Conservation (phyloP, 2,888 invertebrate species). For the Cenopis cana region DNA sequence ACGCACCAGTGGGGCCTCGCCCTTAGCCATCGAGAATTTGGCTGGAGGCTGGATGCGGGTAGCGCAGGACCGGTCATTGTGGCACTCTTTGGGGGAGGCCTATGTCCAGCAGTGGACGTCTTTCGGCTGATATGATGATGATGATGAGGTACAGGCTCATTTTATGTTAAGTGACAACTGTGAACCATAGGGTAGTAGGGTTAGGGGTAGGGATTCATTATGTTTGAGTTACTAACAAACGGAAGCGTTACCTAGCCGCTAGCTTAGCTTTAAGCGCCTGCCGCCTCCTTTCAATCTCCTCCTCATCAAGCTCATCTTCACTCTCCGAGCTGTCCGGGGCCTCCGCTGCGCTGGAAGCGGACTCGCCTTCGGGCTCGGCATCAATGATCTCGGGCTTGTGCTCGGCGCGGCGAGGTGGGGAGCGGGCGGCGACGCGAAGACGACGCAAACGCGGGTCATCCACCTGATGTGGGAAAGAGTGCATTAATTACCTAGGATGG, state of each 20-base stretch:
- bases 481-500: neutral
- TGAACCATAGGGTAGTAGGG: no score
- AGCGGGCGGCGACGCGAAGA: slow-evolving; percentile 81
- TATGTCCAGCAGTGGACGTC: no score
- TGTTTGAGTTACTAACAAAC: no score
- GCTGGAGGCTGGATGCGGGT: no score
- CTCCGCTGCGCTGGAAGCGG: slow-evolving; percentile 77
- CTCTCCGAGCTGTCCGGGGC: slow-evolving; percentile 86
- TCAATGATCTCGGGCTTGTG: slow-evolving; percentile 81
- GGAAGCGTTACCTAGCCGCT: slow-evolving; percentile 66
- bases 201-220: no score
- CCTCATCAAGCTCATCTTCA: slow-evolving; percentile 94
- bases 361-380: slow-evolving; percentile 74
- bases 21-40: no score
- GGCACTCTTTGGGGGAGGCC: no score
- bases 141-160: no score
- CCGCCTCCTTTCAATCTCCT: slow-evolving; percentile 93
- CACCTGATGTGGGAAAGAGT: slow-evolving; percentile 72
- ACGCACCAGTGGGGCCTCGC: no score
- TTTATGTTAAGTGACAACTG: no score
- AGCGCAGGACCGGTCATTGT: no score
- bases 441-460: slow-evolving; percentile 94
- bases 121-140: no score
- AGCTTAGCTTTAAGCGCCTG: slow-evolving; percentile 81
- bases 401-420: slow-evolving; percentile 84